Evolutionary conservation across 1,140 invertebrate genomes (phyloP).

Genomic region (Lepidurus couesii): DNA sequence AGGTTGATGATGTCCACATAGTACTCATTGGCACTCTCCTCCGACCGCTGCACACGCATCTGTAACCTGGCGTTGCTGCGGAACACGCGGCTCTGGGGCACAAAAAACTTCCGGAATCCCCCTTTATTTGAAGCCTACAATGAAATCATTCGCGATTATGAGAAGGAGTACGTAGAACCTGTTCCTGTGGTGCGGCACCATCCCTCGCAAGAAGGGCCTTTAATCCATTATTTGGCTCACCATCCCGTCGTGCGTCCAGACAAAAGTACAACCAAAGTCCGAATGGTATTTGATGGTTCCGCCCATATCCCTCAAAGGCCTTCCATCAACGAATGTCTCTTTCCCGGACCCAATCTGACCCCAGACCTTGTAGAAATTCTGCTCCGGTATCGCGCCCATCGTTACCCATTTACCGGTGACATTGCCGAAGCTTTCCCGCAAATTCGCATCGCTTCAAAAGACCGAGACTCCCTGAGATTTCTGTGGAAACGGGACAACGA

Average conservation of each 20-base stretch:
- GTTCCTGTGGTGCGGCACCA: background rate
- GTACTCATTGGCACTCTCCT: background rate
- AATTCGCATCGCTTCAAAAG: background rate
- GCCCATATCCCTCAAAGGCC: background rate
- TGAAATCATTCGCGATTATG: background rate
- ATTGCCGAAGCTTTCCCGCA: background rate
- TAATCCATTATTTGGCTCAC: constrained; percentile 1
- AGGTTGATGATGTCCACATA: background rate
- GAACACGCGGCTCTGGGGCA: background rate
- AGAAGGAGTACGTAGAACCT: background rate
- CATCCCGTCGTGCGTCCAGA: background rate
- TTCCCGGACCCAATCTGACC: background rate
- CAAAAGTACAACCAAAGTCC: background rate
- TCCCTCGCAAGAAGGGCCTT: background rate
- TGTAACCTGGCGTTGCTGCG: background rate
- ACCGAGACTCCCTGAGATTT: background rate
- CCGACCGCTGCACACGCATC: background rate
- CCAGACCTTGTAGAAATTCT: background rate
- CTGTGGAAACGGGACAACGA: background rate
- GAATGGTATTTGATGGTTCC: background rate
- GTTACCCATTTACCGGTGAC: background rate
- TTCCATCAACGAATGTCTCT: background rate
- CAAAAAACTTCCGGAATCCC: background rate
- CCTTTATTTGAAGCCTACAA: background rate
- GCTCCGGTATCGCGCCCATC: background rate